Percentiles rank a stretch among this genome's conserved stretches.
Evolutionary conservation across 1,140 invertebrate genomes (phyloP).

Genomic region (Frieseomelitta varia): DNA sequence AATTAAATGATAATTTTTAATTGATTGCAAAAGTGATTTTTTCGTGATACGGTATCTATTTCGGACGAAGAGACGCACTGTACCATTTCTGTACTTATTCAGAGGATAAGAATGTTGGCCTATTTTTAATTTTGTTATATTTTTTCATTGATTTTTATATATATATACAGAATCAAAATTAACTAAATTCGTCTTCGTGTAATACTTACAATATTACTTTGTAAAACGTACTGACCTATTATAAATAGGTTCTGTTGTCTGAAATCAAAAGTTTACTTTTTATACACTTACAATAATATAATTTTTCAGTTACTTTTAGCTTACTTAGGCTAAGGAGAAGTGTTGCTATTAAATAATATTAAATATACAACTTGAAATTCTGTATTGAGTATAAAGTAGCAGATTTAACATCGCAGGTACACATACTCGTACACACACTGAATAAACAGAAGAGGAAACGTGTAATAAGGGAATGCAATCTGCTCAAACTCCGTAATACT

Average conservation of each 20-base stretch:
- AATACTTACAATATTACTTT: constrained; percentile 63
- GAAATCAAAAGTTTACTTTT: constrained; percentile 75
- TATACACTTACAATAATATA: constrained; percentile 66
- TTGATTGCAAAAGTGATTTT: constrained; percentile 18
- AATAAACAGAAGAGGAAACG: constrained; percentile 57
- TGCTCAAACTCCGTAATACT: constrained; percentile 65
- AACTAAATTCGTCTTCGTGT: constrained; percentile 62
- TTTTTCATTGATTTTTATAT: constrained; percentile 60
- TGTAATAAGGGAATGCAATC: constrained; percentile 63
- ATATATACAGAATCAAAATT: constrained; percentile 60
- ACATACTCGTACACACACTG: constrained; percentile 17
- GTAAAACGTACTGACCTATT: constrained; percentile 72
- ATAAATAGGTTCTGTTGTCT: constrained; percentile 73
- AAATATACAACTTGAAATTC: constrained; percentile 53
- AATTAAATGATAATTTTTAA: constrained; percentile 25
- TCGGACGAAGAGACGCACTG: constrained; percentile 7
- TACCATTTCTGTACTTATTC: constrained; percentile 56
- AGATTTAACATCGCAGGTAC: constrained; percentile 49
- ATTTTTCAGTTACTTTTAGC: constrained; percentile 66
- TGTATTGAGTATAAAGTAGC: constrained; percentile 49
- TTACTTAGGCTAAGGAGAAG: constrained; percentile 54
- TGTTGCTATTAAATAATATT: constrained; percentile 64
- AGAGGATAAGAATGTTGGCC: constrained; percentile 68
- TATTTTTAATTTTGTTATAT: constrained; percentile 71
- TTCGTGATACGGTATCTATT: constrained; percentile 25